Evolutionary conservation across 2,888 invertebrate genomes (phyloP).

Genomic region (Leucophenga maculata): DNA sequence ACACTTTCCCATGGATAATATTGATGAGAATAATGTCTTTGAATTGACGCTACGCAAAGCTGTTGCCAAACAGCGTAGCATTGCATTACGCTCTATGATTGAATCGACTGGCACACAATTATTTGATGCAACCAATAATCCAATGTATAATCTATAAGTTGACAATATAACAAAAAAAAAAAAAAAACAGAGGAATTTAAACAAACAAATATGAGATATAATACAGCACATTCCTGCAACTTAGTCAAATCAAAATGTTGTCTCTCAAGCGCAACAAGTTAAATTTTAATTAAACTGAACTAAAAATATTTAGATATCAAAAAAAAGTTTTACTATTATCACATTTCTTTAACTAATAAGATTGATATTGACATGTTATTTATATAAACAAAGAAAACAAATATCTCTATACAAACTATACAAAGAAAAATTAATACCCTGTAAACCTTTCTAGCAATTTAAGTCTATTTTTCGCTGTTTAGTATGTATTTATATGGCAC

Average conservation of each 20-base stretch:
- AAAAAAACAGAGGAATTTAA: too few species aligned
- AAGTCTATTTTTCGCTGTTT: too few species aligned
- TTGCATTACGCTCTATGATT: conserved; percentile 76
- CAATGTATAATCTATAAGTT: conserved; percentile 68
- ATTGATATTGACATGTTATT: conserved; percentile 39
- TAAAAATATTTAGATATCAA: not conserved
- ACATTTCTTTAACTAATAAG: conserved; percentile 49
- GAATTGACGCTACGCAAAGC: conserved; percentile 70
- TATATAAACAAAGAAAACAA: not conserved
- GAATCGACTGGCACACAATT: conserved; percentile 77
- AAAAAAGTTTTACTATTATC: conserved; percentile 41
- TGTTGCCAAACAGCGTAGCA: conserved; percentile 77
- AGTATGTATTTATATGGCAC: too few species aligned
- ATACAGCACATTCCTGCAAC: not conserved
- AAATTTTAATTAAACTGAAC: not conserved
- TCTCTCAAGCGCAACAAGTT: not conserved
- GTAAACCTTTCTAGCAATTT: not conserved
- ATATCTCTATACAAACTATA: too few species aligned
- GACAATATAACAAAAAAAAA: too few species aligned
- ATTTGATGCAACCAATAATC: conserved; percentile 71
- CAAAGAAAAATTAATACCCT: not conserved
- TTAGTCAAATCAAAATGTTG: not conserved
- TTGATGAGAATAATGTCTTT: conserved; percentile 70
- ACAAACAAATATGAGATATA: not conserved
- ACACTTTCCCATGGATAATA: conserved; percentile 69